A percentile compares a stretch with the other conserved stretches of the same genome.
phyloP scores from a whole-genome alignment of 1,140 invertebrate species.

The Thaumatotibia leucotreta region DNA sequence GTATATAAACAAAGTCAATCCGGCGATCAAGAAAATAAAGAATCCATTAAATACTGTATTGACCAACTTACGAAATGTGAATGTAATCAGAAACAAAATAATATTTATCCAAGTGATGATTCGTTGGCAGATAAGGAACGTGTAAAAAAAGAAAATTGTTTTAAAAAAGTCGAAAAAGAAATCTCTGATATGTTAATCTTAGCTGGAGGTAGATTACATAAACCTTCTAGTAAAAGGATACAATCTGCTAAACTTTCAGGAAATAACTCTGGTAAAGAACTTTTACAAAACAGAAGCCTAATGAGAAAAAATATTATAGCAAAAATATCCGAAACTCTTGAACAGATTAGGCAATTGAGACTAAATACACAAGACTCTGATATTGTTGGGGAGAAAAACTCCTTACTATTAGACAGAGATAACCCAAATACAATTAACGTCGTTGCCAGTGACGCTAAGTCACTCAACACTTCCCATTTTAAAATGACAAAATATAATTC shows the following conservation, averaged over 20 bases:
- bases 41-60: neutral
- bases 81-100: neutral
- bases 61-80: neutral
- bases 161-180: constrained; percentile 49
- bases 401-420: neutral
- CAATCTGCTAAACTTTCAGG: neutral
- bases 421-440: neutral
- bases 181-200: constrained; percentile 55
- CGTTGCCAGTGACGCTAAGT: neutral
- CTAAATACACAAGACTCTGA: neutral
- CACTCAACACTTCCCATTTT: neutral
- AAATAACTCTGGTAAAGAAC: constrained; percentile 5
- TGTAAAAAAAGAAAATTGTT: constrained; percentile 37
- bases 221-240: constrained; percentile 28
- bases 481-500: neutral
- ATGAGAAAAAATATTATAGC: constrained; percentile 3
- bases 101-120: neutral
- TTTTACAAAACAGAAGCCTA: constrained; percentile 12
- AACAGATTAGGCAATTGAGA: constrained; percentile 8
- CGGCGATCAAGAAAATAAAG: neutral
- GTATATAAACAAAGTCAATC: neutral
- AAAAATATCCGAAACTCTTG: constrained; percentile 22
- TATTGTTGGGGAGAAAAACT: neutral
- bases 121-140: constrained; percentile 14
- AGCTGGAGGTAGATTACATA: constrained; percentile 49